These are phyloP conservation scores for Gastrophysa polygoni DNA, from an alignment of 2,888 invertebrate genomes.

Conservation along the genomic window DNA sequence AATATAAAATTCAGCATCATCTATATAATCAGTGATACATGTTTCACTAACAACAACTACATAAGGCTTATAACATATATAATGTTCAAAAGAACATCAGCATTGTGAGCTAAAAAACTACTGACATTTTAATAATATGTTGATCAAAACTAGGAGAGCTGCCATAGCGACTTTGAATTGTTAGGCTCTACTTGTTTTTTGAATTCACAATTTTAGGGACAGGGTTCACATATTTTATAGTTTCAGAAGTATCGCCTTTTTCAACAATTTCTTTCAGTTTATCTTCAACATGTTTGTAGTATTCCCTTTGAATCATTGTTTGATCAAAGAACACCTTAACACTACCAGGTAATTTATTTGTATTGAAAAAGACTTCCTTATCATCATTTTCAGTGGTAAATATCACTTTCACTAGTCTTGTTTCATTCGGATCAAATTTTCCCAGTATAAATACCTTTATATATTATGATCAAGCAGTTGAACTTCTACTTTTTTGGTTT, in stretches of 20 bases:
- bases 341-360: background rate
- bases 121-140: slow-evolving; percentile 7
- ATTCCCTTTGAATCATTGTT: slow-evolving; percentile 4
- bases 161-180: background rate
- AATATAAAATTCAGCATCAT: background rate
- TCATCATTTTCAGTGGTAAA: slow-evolving; percentile 6
- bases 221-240: slow-evolving; percentile 2
- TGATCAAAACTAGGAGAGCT: slow-evolving; percentile 8
- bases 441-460: slow-evolving; percentile 1
- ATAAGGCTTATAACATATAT: slow-evolving; percentile 4
- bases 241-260: background rate
- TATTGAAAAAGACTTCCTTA: slow-evolving; percentile 3
- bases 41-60: slow-evolving; percentile 1
- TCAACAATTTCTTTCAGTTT: slow-evolving; percentile 5
- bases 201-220: slow-evolving; percentile 9
- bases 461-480: slow-evolving; percentile 8
- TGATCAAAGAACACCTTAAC: slow-evolving; percentile 11
- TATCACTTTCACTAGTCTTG: slow-evolving; percentile 8
- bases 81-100: slow-evolving; percentile 13
- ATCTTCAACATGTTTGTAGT: slow-evolving; percentile 4
- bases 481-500: no score
- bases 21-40: slow-evolving; percentile 5
- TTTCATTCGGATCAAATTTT: slow-evolving; percentile 3
- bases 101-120: slow-evolving; percentile 9
- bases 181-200: slow-evolving; percentile 12